A percentile compares a stretch with the other conserved stretches of the same genome.
phyloP scores from a whole-genome alignment of 2,797 vertebrate species.

The Arctocebus calabarensis region DNA sequence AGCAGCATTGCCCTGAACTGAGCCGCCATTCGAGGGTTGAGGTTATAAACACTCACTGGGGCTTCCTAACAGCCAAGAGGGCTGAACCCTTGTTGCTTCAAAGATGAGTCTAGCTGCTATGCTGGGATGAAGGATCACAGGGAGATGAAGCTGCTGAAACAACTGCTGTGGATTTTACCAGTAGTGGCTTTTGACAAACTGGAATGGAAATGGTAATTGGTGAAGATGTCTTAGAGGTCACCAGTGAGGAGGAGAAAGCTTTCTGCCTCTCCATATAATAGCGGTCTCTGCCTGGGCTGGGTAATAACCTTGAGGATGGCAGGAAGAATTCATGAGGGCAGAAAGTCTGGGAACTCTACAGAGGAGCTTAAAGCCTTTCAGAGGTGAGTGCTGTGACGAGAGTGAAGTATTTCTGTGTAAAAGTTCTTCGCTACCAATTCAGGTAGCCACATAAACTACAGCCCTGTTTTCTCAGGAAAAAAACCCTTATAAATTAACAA shows the following conservation, averaged over 20 bases:
- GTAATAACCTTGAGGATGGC: slow-evolving; percentile 49
- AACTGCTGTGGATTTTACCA: neutral
- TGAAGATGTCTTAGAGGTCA: slow-evolving; percentile 55
- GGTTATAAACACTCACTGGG: neutral
- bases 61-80: neutral
- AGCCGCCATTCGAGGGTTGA: neutral
- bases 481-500: slow-evolving; percentile 33
- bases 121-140: slow-evolving; percentile 9
- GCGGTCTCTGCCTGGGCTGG: neutral
- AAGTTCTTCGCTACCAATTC: slow-evolving; percentile 10
- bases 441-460: neutral
- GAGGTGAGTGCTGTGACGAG: neutral
- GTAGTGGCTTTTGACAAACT: neutral
- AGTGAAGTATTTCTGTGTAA: slow-evolving; percentile 4
- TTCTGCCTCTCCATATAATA: slow-evolving; percentile 61
- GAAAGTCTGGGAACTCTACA: neutral
- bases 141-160: slow-evolving; percentile 32
- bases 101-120: neutral
- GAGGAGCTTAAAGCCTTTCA: neutral
- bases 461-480: neutral
- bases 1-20: neutral
- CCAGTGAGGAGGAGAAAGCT: slow-evolving; percentile 61
- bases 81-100: neutral
- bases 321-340: slow-evolving; percentile 56
- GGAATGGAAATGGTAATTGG: slow-evolving; percentile 57